Base-by-base conservation (phyloP, 2,888 invertebrate species). In the Drosophila meridionalis region DNA sequence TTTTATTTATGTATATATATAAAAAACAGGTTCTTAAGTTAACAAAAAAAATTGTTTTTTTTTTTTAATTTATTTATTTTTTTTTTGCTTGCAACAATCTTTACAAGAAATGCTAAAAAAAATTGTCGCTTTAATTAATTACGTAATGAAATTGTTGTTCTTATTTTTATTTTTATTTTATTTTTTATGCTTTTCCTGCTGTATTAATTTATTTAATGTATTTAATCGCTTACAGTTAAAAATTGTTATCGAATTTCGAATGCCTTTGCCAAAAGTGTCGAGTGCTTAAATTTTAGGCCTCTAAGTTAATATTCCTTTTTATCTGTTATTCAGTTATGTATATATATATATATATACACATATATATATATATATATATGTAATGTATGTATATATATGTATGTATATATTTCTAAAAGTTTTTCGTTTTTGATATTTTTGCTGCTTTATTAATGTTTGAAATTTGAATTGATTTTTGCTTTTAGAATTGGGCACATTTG, bases 51-150 rank as follows among this genome's bases (percentile, higher is more conserved):
- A 67, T 45, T 36, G 3, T 67, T 58, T 61, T 63, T 63, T 71
- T 77, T 70, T 38, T 60, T 68, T 50, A 12, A 38, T 45, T 58
- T 60, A 30, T 50, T n/a, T n/a, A 4, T n/a, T 32, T 50, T n/a
- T 28, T 47, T 3, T 32, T 63, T 68, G 67, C 55, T 57, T 80
- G 82, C 82, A 84, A 74, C 76, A 60, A 57, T 79, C 76, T 76
- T 70, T 69, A 78, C 73, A 83, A 76, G 82, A 84, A 83, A 84
- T 84, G 71, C 82, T 52, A 82, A 82, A 82, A 85, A 86, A 83
- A 87, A 79, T 65, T 69, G 61, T 56, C 47, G 61, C 63, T 28
- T 63, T 45, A 14, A 42, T 73, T 45, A 56, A 76, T 77, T 74
- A 60, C 67, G 63, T 81, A 69, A 70, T 80, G 58, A 47, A 65